Conservation (phyloP, 1,140 invertebrate species). For the Ceratina calcarata region DNA sequence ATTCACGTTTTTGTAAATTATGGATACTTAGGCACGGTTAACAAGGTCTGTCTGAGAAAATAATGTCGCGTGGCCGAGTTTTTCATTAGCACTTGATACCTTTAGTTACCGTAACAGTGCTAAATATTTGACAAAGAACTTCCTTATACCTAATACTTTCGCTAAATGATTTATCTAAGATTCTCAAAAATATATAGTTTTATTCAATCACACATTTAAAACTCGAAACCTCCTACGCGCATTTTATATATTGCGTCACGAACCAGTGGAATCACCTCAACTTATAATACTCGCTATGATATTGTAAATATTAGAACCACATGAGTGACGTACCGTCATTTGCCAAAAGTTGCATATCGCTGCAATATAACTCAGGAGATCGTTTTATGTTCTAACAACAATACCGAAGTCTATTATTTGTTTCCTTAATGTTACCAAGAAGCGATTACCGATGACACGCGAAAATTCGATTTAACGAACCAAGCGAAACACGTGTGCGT, state of each 20-base stretch:
- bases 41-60: constrained; percentile 44
- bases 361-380: not conserved
- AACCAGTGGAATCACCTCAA: not conserved
- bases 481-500: not conserved
- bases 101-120: constrained; percentile 23
- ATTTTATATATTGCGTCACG: not conserved
- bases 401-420: no score
- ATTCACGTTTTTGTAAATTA: not conserved
- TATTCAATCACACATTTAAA: no score
- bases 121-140: not conserved
- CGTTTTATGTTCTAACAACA: not conserved
- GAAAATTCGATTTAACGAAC: not conserved
- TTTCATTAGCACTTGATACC: constrained; percentile 41
- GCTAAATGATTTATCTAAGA: no score
- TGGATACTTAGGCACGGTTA: constrained; percentile 44
- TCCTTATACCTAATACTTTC: not conserved
- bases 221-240: no score
- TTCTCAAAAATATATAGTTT: no score
- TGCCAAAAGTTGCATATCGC: constrained; percentile 15
- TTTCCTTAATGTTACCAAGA: not conserved
- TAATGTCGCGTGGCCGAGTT: constrained; percentile 54
- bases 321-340: not conserved
- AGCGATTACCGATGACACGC: not conserved
- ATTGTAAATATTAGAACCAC: not conserved
- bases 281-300: not conserved